These are phyloP conservation scores for Spongilla lacustris DNA, from an alignment of 37 sponge, comb jelly and placozoan genomes.

Conservation along the genomic window DNA sequence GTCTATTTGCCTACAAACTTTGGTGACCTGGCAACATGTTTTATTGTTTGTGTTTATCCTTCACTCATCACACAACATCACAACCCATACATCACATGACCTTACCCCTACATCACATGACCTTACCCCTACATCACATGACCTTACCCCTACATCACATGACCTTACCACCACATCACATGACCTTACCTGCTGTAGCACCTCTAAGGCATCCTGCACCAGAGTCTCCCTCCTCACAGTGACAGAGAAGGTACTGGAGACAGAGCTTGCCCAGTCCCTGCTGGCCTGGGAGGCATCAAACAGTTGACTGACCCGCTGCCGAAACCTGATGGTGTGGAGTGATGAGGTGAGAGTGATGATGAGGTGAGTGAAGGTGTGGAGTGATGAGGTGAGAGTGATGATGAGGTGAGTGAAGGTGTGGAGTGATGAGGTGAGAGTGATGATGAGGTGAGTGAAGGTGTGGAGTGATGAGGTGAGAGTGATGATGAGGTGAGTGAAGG, in stretches of 20 bases:
- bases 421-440: background rate
- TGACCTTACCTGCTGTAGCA: conserved; percentile 46
- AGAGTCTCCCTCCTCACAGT: conserved; percentile 57
- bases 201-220: conserved; percentile 62
- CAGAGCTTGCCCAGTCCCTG: conserved; percentile 42
- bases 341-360: background rate
- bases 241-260: conserved; percentile 60
- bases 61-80: no score
- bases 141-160: background rate
- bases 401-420: background rate
- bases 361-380: background rate
- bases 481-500: no score
- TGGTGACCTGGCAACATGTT: no score
- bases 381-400: no score
- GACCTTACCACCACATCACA: background rate
- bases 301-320: conserved; percentile 62
- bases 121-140: background rate
- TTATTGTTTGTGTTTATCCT: no score
- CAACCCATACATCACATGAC: no score
- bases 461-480: no score
- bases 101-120: no score
- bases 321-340: conserved; percentile 54
- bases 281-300: conserved; percentile 20
- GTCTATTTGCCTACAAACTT: no score
- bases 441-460: background rate